Evolutionary conservation across 2,797 vertebrate genomes (phyloP).

Genomic region (Danio choprae): DNA sequence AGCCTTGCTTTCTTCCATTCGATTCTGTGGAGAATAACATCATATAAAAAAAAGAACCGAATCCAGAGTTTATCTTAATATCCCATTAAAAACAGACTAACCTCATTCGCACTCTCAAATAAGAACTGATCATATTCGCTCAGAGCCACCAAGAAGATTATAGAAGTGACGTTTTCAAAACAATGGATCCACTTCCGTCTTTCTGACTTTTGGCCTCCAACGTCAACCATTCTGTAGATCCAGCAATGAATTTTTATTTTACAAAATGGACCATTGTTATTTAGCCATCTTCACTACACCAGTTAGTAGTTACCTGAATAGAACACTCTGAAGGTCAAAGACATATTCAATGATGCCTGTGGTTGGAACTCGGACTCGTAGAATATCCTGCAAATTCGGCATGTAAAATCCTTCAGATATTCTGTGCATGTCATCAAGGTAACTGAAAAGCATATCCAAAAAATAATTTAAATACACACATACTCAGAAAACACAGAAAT

Average conservation of each 20-base stretch:
- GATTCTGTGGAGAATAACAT: conserved; percentile 76
- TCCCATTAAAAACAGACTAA: conserved; percentile 62
- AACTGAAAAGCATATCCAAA: conserved; percentile 71
- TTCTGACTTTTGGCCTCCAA: conserved; percentile 90
- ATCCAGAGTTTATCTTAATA: not conserved
- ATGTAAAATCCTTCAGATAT: conserved; percentile 75
- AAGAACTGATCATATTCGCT: conserved; percentile 92
- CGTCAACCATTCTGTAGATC: conserved; percentile 87
- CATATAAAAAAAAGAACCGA: not conserved
- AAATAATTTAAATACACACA: not conserved
- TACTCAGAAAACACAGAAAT: too few relatives aligned
- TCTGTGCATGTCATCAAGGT: conserved; percentile 82
- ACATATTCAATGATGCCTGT: conserved; percentile 88
- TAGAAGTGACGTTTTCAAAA: conserved; percentile 89
- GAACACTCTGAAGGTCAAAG: conserved; percentile 80
- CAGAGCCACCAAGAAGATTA: conserved; percentile 89
- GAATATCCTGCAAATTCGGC: conserved; percentile 83
- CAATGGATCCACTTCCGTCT: conserved; percentile 93
- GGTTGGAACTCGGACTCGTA: conserved; percentile 83
- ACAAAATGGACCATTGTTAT: not conserved
- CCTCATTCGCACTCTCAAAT: conserved; percentile 81
- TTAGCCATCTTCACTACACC: not conserved
- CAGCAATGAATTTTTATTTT: not conserved
- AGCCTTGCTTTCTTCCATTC: conserved; percentile 87
- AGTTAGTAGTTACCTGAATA: conserved; percentile 81